A percentile compares a stretch with the other conserved stretches of the same genome.
Conservation (phyloP, 1,140 invertebrate species). For the Drosophila erecta region DNA sequence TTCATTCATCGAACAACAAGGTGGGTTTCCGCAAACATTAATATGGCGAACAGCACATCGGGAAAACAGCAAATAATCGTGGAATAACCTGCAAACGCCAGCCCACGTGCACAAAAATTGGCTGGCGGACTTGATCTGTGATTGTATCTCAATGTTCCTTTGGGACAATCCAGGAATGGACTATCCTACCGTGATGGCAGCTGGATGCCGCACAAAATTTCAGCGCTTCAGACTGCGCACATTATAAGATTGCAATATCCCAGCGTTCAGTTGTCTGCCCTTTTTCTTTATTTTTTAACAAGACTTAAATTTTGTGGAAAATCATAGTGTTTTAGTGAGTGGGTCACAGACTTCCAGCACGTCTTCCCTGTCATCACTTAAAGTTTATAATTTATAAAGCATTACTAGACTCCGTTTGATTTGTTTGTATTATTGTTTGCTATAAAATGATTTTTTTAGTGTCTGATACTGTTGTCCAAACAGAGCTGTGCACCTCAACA, state of each 20-base stretch:
- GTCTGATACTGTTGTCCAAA: no score
- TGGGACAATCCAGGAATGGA: not conserved
- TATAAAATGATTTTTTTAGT: no score
- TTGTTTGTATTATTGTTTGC: no score
- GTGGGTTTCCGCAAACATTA: not conserved
- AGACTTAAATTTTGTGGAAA: not conserved
- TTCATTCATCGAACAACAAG: slow-evolving; percentile 14
- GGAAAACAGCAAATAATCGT: not conserved
- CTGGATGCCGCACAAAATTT: not conserved
- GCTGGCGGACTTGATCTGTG: not conserved
- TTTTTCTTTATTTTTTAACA: not conserved
- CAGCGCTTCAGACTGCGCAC: not conserved
- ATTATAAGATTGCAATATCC: not conserved
- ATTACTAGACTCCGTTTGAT: no score
- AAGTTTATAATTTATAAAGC: no score
- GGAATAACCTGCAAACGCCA: slow-evolving; percentile 2
- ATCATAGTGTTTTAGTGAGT: not conserved
- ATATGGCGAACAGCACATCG: not conserved
- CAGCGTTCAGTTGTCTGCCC: not conserved
- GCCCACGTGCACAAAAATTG: slow-evolving; percentile 4
- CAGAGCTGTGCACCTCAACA: no score
- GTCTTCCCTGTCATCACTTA: not conserved
- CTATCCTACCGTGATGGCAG: not conserved
- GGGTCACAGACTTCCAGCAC: no score
- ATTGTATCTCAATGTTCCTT: not conserved